Conservation (phyloP, 2,888 invertebrate species). For the Eristalinus sepulchralis region DNA sequence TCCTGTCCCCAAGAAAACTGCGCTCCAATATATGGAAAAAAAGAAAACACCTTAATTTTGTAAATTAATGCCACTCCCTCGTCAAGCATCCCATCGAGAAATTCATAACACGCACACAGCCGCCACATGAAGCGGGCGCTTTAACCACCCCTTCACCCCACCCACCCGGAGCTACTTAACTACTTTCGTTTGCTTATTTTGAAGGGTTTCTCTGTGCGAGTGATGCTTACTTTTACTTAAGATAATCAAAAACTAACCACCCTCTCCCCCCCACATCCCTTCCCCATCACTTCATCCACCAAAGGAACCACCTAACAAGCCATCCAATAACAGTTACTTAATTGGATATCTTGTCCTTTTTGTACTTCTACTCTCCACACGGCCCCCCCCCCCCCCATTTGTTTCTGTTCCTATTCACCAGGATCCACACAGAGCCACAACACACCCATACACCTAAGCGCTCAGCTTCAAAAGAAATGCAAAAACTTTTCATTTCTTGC, state of each 20-base stretch:
- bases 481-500: background rate
- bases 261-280: background rate
- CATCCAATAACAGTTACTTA: background rate
- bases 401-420: background rate
- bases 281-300: too few relatives aligned
- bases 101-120: background rate
- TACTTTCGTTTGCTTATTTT: background rate
- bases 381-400: background rate
- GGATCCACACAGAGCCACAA: background rate
- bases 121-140: background rate
- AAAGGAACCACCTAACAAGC: background rate
- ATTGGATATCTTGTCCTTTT: background rate
- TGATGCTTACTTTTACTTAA: background rate
- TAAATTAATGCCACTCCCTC: background rate
- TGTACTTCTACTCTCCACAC: background rate
- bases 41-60: background rate
- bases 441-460: background rate
- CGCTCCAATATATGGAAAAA: too few relatives aligned
- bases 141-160: too few relatives aligned
- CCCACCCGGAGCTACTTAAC: background rate
- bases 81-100: background rate
- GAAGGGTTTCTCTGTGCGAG: background rate
- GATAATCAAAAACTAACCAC: background rate
- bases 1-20: too few relatives aligned
- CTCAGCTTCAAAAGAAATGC: background rate